These are phyloP conservation scores for Decapterus maruadsi DNA, from an alignment of 2,797 vertebrate species.

Conservation along the genomic window DNA sequence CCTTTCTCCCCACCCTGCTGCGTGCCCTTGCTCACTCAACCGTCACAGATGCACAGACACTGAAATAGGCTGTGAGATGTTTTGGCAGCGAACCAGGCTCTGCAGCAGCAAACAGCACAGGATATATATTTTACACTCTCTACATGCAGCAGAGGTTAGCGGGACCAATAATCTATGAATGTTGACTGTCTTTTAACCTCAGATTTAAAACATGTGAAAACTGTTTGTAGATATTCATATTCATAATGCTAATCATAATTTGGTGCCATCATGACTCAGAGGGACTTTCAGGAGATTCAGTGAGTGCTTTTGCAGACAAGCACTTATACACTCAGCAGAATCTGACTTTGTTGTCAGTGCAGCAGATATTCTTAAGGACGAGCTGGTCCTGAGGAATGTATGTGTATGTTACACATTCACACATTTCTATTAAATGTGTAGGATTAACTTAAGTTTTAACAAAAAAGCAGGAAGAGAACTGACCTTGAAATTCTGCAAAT, in stretches of 20 bases:
- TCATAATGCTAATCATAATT: background rate
- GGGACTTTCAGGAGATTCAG: background rate
- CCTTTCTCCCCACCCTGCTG: slow-evolving; percentile 30
- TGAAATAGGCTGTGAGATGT: slow-evolving; percentile 40
- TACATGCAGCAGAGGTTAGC: slow-evolving; percentile 44
- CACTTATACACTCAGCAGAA: slow-evolving; percentile 8
- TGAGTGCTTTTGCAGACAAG: background rate
- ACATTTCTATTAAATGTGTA: background rate
- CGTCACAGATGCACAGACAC: slow-evolving; percentile 49
- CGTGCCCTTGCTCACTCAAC: slow-evolving; percentile 58
- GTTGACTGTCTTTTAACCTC: slow-evolving; percentile 46
- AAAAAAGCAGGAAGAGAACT: background rate
- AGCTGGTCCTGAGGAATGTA: background rate
- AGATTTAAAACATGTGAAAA: slow-evolving; percentile 39
- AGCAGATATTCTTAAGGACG: background rate
- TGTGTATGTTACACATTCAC: too few species aligned
- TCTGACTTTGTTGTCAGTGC: background rate
- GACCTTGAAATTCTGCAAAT: background rate
- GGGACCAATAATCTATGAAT: slow-evolving; percentile 46
- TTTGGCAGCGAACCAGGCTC: slow-evolving; percentile 48
- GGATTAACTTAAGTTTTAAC: background rate
- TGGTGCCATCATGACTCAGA: slow-evolving; percentile 9
- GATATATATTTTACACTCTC: slow-evolving; percentile 40
- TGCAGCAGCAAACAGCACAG: background rate
- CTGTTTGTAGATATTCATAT: slow-evolving; percentile 4